These are phyloP conservation scores for Micromussa lordhowensis DNA, from an alignment of 92 coral and sea anemone genomes.

Conservation along the genomic window DNA sequence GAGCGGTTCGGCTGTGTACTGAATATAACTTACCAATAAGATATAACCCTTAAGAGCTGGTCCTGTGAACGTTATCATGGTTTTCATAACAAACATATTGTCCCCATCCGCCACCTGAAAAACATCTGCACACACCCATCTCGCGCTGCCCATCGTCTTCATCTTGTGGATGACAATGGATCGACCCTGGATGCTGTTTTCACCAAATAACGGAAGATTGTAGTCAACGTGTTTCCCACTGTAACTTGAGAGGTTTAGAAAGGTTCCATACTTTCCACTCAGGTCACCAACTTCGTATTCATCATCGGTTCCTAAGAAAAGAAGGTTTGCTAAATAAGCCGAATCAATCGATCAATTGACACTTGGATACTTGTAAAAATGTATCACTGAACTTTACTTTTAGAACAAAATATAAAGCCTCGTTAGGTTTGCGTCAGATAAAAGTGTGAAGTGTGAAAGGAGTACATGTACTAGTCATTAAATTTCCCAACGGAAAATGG, in stretches of 20 bases:
- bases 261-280: conserved; percentile 89
- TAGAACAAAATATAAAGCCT: no score
- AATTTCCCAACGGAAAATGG: neutral
- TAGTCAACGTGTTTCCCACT: conserved; percentile 63
- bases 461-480: no score
- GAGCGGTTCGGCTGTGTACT: no score
- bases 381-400: no score
- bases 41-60: conserved; percentile 79
- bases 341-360: no score
- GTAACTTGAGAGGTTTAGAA: conserved; percentile 53
- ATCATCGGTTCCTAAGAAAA: conserved; percentile 82
- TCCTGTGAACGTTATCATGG: conserved; percentile 70
- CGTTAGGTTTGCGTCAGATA: neutral
- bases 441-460: neutral
- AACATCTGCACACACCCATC: conserved; percentile 94
- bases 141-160: conserved; percentile 59
- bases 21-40: conserved; percentile 73
- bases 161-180: conserved; percentile 86
- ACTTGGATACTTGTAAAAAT: no score
- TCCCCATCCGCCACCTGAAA: conserved; percentile 32
- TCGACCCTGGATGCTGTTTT: conserved; percentile 86
- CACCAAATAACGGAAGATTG: conserved; percentile 92
- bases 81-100: conserved; percentile 45
- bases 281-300: conserved; percentile 94
- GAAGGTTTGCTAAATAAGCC: neutral